Evolutionary conservation across 2,888 invertebrate genomes (phyloP), one percentile per base, ranked within the genome.

Genomic region (Strigamia crassipes): DNA sequence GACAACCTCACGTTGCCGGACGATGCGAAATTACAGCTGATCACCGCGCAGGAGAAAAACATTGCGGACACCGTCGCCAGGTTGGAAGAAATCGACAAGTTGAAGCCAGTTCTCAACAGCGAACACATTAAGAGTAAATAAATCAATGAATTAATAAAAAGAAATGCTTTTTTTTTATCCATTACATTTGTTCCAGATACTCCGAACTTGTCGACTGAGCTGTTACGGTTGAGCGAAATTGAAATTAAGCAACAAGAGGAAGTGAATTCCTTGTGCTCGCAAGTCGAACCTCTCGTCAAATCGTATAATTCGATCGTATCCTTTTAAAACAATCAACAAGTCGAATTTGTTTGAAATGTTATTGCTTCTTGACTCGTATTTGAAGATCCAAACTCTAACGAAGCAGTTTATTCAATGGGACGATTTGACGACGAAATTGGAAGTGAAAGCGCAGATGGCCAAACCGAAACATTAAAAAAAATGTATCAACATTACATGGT

Each of bases 401-500:
- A 27, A 78, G 41, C 78, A 78, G 31, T 78, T 78, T 31, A 78
- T 78, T 78, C 41, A 78, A 38, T 78, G 78, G 34, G 78, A 78
- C 18, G 78, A 78, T 41, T 38, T 78, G 31, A 31, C 31, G 4
- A 78, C 78, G 5, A 78, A 78, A 78, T 18, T 78, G 31, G 78
- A 78, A 78, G 9, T 34, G 34, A 78, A 78, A 78, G 1, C 78
- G 18, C 61, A 66, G 18, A 66, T 12, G 23, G 21, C 23, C 23
- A 66, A 66, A 23, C 0, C 21, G 9, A 23, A 66, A 8, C 5
- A 21, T 4, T 66, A 66, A 66, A 3, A 23, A 1, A 66, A 66
- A 8, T n/a, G n/a, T n/a, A n/a, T 5, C 9, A 18, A n/a, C n/a
- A n/a, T n/a, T n/a, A n/a, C n/a, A n/a, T n/a, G n/a, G n/a, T 66